A percentile compares a stretch with the other conserved stretches of the same genome.
These are phyloP conservation scores for Brachionus rubens DNA, from an alignment of 1,140 invertebrate species.

Conservation along the genomic window DNA sequence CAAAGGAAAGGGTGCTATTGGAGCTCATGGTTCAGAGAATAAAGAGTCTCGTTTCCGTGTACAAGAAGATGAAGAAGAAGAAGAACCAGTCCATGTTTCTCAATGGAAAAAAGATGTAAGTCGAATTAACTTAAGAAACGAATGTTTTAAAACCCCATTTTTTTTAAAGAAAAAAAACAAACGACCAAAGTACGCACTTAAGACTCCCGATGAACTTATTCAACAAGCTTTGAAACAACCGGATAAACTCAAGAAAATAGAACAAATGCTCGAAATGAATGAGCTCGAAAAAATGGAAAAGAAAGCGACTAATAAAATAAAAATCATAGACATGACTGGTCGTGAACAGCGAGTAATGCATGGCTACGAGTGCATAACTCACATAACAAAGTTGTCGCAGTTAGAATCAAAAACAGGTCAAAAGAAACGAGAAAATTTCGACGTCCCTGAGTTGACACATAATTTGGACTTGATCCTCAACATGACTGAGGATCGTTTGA, in stretches of 20 bases:
- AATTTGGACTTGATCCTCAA: slow-evolving; percentile 87
- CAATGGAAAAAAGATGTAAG: slow-evolving; percentile 36
- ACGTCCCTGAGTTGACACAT: slow-evolving; percentile 81
- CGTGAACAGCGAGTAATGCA: slow-evolving; percentile 77
- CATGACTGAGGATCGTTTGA: slow-evolving; percentile 89
- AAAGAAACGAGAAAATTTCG: slow-evolving; percentile 58
- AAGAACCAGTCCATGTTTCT: slow-evolving; percentile 47
- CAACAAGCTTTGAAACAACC: slow-evolving; percentile 67
- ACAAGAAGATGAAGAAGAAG: slow-evolving; percentile 52
- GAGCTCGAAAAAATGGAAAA: neutral
- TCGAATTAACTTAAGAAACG: slow-evolving; percentile 10
- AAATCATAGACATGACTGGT: slow-evolving; percentile 98
- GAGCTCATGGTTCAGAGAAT: slow-evolving; percentile 62
- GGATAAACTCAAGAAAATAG: slow-evolving; percentile 52
- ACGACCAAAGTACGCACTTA: slow-evolving; percentile 76
- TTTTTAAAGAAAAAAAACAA: slow-evolving; percentile 54
- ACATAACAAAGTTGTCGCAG: slow-evolving; percentile 64
- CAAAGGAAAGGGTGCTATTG: slow-evolving; percentile 86
- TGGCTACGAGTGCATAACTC: slow-evolving; percentile 82
- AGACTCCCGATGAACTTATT: slow-evolving; percentile 86
- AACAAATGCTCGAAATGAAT: slow-evolving; percentile 12
- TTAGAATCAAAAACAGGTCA: slow-evolving; percentile 60
- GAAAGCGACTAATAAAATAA: slow-evolving; percentile 68
- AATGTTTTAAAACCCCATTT: slow-evolving; percentile 6
- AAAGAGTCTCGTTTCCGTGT: slow-evolving; percentile 63